Evolutionary conservation across 2,888 invertebrate species (phyloP).

Genomic region (Diplazon laetatorius): DNA sequence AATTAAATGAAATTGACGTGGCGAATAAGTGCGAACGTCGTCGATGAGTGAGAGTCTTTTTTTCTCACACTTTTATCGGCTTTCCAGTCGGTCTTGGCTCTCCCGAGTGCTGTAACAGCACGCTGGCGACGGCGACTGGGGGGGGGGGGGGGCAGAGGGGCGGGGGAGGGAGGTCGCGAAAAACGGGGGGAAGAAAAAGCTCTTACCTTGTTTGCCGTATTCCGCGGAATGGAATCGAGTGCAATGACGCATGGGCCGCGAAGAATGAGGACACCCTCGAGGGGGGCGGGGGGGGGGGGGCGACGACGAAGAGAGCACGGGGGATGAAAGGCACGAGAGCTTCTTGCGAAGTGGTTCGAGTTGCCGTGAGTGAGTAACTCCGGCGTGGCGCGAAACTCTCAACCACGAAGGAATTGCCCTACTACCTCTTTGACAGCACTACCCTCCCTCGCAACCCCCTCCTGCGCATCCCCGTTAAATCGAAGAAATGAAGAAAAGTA

Average conservation of each 20-base stretch:
- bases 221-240: conserved; percentile 33
- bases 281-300: background rate
- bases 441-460: too few species aligned
- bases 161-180: too few species aligned
- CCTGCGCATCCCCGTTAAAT: too few species aligned
- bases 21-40: too few species aligned
- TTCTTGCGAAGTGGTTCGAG: conserved; percentile 36
- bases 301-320: too few species aligned
- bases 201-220: conserved; percentile 49
- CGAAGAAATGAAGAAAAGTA: conserved; percentile 58
- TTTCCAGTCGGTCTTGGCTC: background rate
- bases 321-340: conserved; percentile 4
- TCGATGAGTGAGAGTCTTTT: background rate
- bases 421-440: too few species aligned
- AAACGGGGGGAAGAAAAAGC: conserved; percentile 32
- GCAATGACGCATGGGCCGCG: conserved; percentile 20
- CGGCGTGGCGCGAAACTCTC: conserved; percentile 37
- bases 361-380: conserved; percentile 32
- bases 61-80: conserved; percentile 1
- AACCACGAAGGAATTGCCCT: conserved; percentile 47
- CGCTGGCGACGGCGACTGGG: too few species aligned
- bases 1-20: conserved; percentile 4
- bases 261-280: background rate
- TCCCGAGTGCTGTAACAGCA: conserved; percentile 18
- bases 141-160: too few species aligned